A percentile compares a stretch with the other conserved stretches of the same genome.
Conservation (phyloP, 2,888 invertebrate genomes). For the Thera britannica region DNA sequence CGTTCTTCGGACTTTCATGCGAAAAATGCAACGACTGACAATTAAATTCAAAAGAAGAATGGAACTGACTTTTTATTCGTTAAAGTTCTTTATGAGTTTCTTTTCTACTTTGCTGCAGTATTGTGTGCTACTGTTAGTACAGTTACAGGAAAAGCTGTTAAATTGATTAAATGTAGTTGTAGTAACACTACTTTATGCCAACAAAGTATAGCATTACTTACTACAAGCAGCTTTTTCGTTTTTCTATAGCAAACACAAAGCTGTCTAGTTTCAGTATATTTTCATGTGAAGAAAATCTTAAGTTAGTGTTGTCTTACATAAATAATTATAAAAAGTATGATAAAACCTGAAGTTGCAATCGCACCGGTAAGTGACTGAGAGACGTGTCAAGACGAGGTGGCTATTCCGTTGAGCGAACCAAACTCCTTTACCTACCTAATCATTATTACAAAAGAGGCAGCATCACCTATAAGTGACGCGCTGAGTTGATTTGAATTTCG, state of each 20-base stretch:
- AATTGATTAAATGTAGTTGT: neutral
- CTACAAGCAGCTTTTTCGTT: too few species aligned
- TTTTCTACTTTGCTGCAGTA: constrained; percentile 16
- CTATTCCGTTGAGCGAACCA: neutral
- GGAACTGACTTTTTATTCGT: constrained; percentile 39
- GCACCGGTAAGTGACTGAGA: neutral
- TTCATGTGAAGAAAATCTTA: neutral
- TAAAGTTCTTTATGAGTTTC: constrained; percentile 29
- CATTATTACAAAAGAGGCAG: neutral
- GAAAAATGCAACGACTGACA: constrained; percentile 77
- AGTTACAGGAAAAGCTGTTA: neutral
- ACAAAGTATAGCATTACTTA: too few species aligned
- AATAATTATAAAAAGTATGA: too few species aligned
- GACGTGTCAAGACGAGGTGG: too few species aligned
- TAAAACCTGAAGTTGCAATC: neutral
- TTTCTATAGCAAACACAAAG: too few species aligned
- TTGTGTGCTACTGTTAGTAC: constrained; percentile 10
- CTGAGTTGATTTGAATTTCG: neutral
- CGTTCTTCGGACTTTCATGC: constrained; percentile 70
- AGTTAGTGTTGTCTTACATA: neutral
- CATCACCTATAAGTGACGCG: neutral
- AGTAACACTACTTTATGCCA: too few species aligned
- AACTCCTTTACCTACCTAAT: neutral
- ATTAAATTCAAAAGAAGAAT: constrained; percentile 58
- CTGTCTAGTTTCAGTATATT: too few species aligned